Conservation (phyloP, 2,888 invertebrate species). For the Cantharis rustica region DNA sequence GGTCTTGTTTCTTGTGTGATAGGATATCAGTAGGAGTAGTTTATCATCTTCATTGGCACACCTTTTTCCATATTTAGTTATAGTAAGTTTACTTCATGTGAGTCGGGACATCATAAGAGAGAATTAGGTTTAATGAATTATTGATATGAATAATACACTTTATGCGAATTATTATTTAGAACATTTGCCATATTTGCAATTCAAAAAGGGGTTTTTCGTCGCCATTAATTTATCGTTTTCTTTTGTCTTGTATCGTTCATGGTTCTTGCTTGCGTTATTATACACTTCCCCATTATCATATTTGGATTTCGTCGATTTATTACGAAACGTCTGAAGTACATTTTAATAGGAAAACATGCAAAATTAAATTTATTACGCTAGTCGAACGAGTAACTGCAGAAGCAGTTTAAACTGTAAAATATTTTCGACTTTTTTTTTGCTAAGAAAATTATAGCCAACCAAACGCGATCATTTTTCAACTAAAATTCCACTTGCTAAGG, state of each 20-base stretch:
- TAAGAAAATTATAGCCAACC: not conserved
- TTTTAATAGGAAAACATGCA: not conserved
- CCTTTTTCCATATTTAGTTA: conserved; percentile 29
- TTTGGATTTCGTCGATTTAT: not conserved
- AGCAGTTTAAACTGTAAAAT: not conserved
- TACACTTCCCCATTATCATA: not conserved
- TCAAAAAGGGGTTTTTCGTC: not conserved
- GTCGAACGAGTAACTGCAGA: not conserved
- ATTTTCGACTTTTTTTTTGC: not conserved
- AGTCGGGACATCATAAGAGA: conserved; percentile 24
- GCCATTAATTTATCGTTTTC: not conserved
- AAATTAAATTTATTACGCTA: not conserved
- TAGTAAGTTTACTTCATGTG: conserved; percentile 29
- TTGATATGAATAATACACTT: conserved; percentile 19
- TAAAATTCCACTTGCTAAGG: not conserved
- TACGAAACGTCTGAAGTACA: not conserved
- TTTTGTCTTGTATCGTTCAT: not conserved
- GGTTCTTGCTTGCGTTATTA: not conserved
- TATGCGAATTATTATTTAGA: conserved; percentile 2
- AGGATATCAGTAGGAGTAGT: conserved; percentile 32
- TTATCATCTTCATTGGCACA: conserved; percentile 31
- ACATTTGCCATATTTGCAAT: not conserved
- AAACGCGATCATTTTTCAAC: not conserved
- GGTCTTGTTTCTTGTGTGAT: conserved; percentile 27
- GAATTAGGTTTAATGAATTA: conserved; percentile 25